Base-by-base conservation (phyloP, 2,113 vertebrate species). In the Polypterus bichir region DNA sequence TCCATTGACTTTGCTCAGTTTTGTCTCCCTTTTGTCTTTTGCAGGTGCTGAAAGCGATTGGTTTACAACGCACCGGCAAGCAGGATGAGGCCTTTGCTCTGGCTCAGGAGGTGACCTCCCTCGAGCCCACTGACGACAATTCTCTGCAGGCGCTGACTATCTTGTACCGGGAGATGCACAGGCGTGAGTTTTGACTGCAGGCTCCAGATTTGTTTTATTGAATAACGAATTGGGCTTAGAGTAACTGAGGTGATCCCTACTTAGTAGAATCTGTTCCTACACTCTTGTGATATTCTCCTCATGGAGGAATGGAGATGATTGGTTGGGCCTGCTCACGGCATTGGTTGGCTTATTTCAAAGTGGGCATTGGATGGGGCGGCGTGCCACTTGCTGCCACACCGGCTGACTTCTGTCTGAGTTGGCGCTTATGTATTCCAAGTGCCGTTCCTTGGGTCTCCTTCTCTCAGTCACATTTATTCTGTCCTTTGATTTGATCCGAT, bases 51-150 rank as follows among this genome's bases (percentile, higher is more conserved):
- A 98, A 99, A 77, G 94, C 96, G 3, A 99, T 99, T 47, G 95
- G 96, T 51, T 84, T 98, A 59, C 96, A 99, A 80, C 85, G 96
- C 65, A 97, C 92, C 1, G 95, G 96, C 44, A 96, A 90, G 67
- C 96, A 99, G 71, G 96, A 98, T 47, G 96, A 99, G 76, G 96
- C 96, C 0, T 97, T 97, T 51, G 63, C 77, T 51, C 69, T 99
- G 76, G 96, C 94, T 4, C 95, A 97, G 74, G 96, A 99, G 70
- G 96, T 97, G 56, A 84, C 96, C 49, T 84, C 81, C 4, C 85
- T 97, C 1, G 96, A 99, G 63, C 96, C 95, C 52, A 98, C 93
- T 0, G 96, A 99, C 61, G 96, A 99, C 76, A 99, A 98, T 81
- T 98, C 95, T 0, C 80, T 99, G 49, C 96, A 99, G 67, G 96